Base-by-base conservation (phyloP, 1,140 invertebrate species). In the Drosophila kikkawai region DNA sequence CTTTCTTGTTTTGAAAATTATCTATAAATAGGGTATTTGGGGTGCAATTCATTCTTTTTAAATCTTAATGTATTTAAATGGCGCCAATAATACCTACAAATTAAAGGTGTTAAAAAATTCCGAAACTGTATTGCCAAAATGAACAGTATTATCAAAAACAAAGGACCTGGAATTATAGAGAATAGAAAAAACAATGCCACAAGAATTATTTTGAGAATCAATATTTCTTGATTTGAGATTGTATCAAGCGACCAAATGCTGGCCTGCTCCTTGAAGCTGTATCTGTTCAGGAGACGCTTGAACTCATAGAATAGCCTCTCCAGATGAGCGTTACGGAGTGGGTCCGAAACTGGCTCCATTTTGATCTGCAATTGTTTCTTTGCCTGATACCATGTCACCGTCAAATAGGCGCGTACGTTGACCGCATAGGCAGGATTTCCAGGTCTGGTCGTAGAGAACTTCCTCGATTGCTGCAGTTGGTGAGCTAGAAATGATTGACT, bases 301-400 rank as follows among this genome's bases (percentile, higher is more conserved):
- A 87, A 37, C 2, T 80, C 68, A n/a, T 77, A 75, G 12, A 87
- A 87, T 17, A 82, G 68, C 26, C 78, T 87, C 0, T 80, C 77
- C 0, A 87, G 26, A 11, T 76, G 66, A 67, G 79, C 74, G 15
- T 73, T 68, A 8, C 66, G 55, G 5, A 6, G 37, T 7, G 5
- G 6, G 13, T 3, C 13, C 5, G 13, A 13, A 39, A 2, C 7
- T 7, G 82, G 15, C 15, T 82, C 41, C 19, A 57, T 78, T 13
- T 63, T 58, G 19, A 44, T 44, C 86, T 66, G 8, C 57, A 39
- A 12, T 1, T 6, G 2, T 39, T 39, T 39, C 13, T 3, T 15
- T 7, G 7, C 11, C 15, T 7, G 11, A 39, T 15, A 4, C 13
- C 37, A 15, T 6, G 7, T 2, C 26, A 6, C 36, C 48, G 29